Base-by-base conservation (phyloP, 2,113 vertebrate species). In the Pelecanoides urinatrix region DNA sequence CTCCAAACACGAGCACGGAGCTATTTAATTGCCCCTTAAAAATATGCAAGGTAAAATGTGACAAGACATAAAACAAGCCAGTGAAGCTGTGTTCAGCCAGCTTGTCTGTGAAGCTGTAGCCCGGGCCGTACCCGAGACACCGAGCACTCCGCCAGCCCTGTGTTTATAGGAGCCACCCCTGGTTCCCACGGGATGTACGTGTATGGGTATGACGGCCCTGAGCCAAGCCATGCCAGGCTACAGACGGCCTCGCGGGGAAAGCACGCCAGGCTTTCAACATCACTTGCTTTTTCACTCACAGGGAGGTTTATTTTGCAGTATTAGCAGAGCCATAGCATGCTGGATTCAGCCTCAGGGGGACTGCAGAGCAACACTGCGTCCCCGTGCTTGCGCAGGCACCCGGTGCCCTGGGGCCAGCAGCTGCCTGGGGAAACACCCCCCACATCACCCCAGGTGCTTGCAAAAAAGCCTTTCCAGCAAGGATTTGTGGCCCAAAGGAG, bases 321-420 rank as follows among this genome's bases (percentile, higher is more conserved):
- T n/a, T 8, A 45, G 38, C 65, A 34, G 30, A 73, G 50, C 9
- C 9, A 30, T 1, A 47, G 45, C 22, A 5, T 1, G 4, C 38
- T 32, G 45, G 38, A 34, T 20, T 19, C 50, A 29, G 2, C 5
- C 20, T 63, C 44, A 2, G 0, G 49, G 26, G n/a, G 8, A 27
- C 44, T 5, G 50, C 5, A 2, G 55, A 47, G 65, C 1, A 0
- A 18, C 25, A 6, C 52, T 1, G 0, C 1, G 14, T 7, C n/a
- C 44, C 58, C 12, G 30, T 4, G 30, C 53, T 62, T 2, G 0
- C 34, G 26, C 30, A 29, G 29, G 27, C 47, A 25, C 13, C 2
- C 12, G 19, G 55, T 45, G 30, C 61, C 59, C 25, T 17, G 18
- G 45, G 22, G 7, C 6, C 38, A 38, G 36, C 36, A 6, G 18